These are phyloP conservation scores for Sebastes vulpes DNA, from an alignment of 2,797 vertebrate genomes.

Conservation along the genomic window DNA sequence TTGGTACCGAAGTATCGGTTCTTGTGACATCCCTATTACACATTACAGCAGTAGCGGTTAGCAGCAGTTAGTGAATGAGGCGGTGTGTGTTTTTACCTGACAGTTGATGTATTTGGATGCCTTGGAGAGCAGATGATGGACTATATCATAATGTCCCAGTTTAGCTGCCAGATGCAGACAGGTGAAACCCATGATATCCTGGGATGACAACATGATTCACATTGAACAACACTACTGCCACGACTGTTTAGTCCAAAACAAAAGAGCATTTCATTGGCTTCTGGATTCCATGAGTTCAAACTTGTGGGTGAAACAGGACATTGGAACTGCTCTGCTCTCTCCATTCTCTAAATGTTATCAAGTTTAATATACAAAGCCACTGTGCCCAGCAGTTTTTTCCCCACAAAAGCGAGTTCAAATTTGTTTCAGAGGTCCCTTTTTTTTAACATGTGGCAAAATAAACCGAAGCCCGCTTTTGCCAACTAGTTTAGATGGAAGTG, in stretches of 20 bases:
- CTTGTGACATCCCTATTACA: background rate
- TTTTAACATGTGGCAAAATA: background rate
- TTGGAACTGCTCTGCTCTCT: no score
- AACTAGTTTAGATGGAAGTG: background rate
- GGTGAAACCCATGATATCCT: slow-evolving; percentile 95
- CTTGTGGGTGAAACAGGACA: background rate
- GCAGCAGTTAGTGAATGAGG: background rate
- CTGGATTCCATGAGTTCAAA: background rate
- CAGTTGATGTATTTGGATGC: slow-evolving; percentile 93
- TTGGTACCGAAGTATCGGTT: no score
- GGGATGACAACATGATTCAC: slow-evolving; percentile 41
- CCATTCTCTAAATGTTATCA: no score
- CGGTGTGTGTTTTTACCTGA: slow-evolving; percentile 85
- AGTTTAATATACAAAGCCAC: background rate
- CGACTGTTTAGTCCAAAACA: background rate
- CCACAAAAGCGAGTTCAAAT: background rate
- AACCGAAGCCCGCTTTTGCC: background rate
- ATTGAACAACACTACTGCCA: slow-evolving; percentile 27
- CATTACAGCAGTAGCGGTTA: background rate
- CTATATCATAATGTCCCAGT: slow-evolving; percentile 91
- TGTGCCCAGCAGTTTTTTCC: background rate
- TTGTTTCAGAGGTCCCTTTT: background rate
- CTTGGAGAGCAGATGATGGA: slow-evolving; percentile 91
- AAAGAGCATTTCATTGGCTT: background rate
- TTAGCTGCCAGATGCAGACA: slow-evolving; percentile 97